These are phyloP conservation scores for Potorous gilbertii DNA, from an alignment of 2,797 vertebrate species.

Conservation along the genomic window DNA sequence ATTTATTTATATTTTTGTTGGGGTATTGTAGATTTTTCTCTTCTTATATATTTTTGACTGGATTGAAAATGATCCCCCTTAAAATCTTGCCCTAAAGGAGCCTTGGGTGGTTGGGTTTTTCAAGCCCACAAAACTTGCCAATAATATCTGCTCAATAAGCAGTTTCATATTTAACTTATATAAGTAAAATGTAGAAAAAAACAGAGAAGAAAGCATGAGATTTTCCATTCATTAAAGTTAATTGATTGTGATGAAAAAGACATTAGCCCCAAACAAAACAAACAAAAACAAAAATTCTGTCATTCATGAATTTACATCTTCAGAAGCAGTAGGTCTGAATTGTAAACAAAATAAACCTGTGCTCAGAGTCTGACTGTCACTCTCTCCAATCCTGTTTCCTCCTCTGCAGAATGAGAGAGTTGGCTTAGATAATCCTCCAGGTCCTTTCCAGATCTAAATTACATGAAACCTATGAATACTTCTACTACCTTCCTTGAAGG, in stretches of 20 bases:
- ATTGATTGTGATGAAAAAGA: background rate
- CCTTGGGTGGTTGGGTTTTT: background rate
- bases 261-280: background rate
- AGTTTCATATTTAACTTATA: background rate
- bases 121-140: background rate
- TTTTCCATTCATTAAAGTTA: background rate
- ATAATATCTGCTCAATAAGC: background rate
- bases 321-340: background rate
- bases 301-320: background rate
- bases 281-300: background rate
- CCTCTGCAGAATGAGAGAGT: background rate
- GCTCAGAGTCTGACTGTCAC: background rate
- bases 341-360: background rate
- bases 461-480: background rate
- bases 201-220: background rate
- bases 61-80: slow-evolving; percentile 35
- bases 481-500: background rate
- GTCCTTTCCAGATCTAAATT: background rate
- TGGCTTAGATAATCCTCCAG: background rate
- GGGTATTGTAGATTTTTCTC: slow-evolving; percentile 27
- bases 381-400: background rate
- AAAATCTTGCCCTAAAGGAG: background rate
- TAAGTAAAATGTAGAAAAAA: background rate
- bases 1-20: background rate
- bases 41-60: slow-evolving; percentile 27